phyloP scores from a whole-genome alignment of 2,797 vertebrate genomes.

The Calcarius lapponicus region DNA sequence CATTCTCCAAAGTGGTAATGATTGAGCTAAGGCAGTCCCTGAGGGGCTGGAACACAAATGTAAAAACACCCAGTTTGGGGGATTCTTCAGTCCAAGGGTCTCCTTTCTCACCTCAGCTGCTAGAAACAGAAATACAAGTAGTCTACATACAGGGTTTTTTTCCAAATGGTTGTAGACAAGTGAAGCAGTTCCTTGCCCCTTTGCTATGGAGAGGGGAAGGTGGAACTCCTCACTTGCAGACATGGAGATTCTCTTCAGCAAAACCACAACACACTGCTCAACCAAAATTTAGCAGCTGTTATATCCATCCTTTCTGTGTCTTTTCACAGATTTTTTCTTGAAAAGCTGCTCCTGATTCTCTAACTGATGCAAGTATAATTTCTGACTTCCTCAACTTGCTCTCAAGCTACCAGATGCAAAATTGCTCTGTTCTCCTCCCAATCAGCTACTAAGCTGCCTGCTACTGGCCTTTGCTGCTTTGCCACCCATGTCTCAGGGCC shows the following conservation, averaged over 20 bases:
- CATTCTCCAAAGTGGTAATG: neutral
- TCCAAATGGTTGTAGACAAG: neutral
- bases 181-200: neutral
- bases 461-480: neutral
- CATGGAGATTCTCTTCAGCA: neutral
- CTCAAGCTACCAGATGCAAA: neutral
- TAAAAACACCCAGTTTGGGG: neutral
- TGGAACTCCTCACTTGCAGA: neutral
- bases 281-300: neutral
- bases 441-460: neutral
- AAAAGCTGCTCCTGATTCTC: neutral
- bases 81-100: neutral
- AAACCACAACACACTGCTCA: neutral
- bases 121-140: neutral
- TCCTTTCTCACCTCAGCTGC: neutral
- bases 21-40: neutral
- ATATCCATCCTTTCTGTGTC: neutral
- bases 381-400: neutral
- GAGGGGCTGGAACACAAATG: neutral
- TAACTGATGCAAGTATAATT: neutral
- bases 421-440: neutral
- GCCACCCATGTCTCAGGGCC: neutral
- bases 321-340: neutral
- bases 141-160: neutral
- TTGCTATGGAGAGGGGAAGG: neutral